Percentiles rank a stretch among this genome's conserved stretches.
phyloP scores from a whole-genome alignment of 2,888 invertebrate genomes.

The Lepas anatifera region DNA sequence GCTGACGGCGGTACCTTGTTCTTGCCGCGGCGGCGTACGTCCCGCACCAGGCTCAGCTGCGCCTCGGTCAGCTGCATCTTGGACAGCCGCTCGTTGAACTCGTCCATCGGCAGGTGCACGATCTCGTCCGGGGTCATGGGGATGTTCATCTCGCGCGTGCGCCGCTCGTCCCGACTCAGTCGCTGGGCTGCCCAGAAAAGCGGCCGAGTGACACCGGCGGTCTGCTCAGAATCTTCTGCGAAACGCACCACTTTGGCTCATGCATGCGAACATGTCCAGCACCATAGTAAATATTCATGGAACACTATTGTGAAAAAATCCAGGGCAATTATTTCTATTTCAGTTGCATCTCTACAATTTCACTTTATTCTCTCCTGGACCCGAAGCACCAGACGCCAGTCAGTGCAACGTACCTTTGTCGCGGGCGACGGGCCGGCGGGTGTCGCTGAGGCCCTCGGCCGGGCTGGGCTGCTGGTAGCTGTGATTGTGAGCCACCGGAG shows the following conservation, averaged over 20 bases:
- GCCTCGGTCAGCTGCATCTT: conserved; percentile 86
- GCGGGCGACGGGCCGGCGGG: conserved; percentile 49
- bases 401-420: no score
- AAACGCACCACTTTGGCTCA: no score
- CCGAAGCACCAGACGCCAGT: no score
- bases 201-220: no score
- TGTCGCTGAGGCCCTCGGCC: conserved; percentile 47
- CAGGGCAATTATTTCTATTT: no score
- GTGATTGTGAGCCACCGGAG: conserved; percentile 63
- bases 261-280: no score
- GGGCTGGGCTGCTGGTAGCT: conserved; percentile 63
- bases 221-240: no score
- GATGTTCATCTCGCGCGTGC: conserved; percentile 65
- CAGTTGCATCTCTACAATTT: no score
- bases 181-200: background rate
- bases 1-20: conserved; percentile 59
- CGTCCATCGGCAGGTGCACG: conserved; percentile 92
- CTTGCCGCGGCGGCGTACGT: conserved; percentile 80
- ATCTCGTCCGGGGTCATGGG: conserved; percentile 79
- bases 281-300: no score
- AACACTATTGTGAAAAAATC: no score
- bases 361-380: no score
- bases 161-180: conserved; percentile 61
- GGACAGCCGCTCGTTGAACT: conserved; percentile 87
- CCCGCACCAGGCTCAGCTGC: conserved; percentile 81